Percentiles rank a stretch among this genome's conserved stretches.
phyloP scores from a whole-genome alignment of 2,888 invertebrate genomes.

The Platypus cylindrus region DNA sequence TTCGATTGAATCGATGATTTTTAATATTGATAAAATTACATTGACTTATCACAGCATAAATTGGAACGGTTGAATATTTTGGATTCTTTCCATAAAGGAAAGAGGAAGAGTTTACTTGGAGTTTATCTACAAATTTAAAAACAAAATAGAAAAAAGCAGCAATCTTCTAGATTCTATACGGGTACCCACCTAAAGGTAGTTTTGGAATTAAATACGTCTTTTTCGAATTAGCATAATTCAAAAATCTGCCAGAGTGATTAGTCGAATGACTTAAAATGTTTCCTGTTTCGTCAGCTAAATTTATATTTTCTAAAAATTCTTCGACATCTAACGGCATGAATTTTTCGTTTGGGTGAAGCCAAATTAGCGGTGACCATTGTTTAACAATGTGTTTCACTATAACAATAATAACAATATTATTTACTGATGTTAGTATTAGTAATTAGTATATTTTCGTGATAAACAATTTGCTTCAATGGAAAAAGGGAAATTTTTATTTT shows the following conservation, averaged over 20 bases:
- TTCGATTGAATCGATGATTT: slow-evolving; percentile 1
- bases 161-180: background rate
- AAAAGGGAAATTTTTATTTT: background rate
- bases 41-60: slow-evolving; percentile 45
- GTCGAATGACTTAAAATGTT: slow-evolving; percentile 11
- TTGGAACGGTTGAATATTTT: slow-evolving; percentile 38
- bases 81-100: slow-evolving; percentile 50
- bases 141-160: slow-evolving; percentile 1
- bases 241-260: slow-evolving; percentile 10
- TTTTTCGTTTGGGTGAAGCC: slow-evolving; percentile 52
- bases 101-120: slow-evolving; percentile 38
- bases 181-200: slow-evolving; percentile 34
- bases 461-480: background rate
- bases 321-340: slow-evolving; percentile 50
- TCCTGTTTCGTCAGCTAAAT: slow-evolving; percentile 26
- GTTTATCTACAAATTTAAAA: slow-evolving; percentile 29
- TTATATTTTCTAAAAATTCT: slow-evolving; percentile 46
- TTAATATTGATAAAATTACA: slow-evolving; percentile 27
- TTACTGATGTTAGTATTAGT: background rate
- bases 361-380: slow-evolving; percentile 53
- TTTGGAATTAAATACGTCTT: slow-evolving; percentile 40
- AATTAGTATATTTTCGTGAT: background rate
- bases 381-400: slow-evolving; percentile 36
- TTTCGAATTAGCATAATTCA: slow-evolving; percentile 19
- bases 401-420: too few relatives aligned